These are phyloP conservation scores for Drosophila percnosoma DNA, from an alignment of 2,888 invertebrate species.

Conservation along the genomic window DNA sequence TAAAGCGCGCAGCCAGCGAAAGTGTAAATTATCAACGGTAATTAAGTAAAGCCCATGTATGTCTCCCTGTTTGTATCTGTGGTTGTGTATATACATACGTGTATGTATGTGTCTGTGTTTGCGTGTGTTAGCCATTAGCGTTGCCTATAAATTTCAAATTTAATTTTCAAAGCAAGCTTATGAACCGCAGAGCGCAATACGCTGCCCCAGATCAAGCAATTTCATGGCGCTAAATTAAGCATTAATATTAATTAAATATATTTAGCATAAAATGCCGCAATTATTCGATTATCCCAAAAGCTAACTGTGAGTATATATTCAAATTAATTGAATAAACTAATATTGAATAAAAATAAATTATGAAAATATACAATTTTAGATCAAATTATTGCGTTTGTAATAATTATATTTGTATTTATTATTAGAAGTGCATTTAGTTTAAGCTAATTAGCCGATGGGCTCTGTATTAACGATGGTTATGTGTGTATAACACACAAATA, in stretches of 20 bases:
- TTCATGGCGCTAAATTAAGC: constrained; percentile 20
- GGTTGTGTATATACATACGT: neutral
- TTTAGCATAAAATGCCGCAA: constrained; percentile 5
- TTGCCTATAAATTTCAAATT: constrained; percentile 74
- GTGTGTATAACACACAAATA: neutral
- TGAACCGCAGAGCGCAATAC: constrained; percentile 42
- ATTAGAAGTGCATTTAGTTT: neutral
- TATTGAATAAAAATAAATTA: neutral
- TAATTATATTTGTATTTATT: neutral
- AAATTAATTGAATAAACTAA: neutral
- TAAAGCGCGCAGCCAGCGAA: constrained; percentile 60
- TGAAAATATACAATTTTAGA: neutral
- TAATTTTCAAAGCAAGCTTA: constrained; percentile 58
- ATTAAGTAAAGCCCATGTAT: constrained; percentile 69
- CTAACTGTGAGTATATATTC: constrained; percentile 4
- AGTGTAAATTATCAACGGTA: constrained; percentile 80
- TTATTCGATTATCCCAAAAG: constrained; percentile 25
- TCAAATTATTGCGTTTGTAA: neutral
- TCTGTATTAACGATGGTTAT: neutral
- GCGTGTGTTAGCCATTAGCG: constrained; percentile 53
- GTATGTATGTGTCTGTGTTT: constrained; percentile 7
- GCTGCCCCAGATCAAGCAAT: constrained; percentile 29
- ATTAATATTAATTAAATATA: constrained; percentile 15
- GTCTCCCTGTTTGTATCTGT: constrained; percentile 14
- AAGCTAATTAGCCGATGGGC: neutral